These are phyloP conservation scores for Cromileptes altivelis DNA, from an alignment of 2,113 vertebrate species.

Conservation along the genomic window DNA sequence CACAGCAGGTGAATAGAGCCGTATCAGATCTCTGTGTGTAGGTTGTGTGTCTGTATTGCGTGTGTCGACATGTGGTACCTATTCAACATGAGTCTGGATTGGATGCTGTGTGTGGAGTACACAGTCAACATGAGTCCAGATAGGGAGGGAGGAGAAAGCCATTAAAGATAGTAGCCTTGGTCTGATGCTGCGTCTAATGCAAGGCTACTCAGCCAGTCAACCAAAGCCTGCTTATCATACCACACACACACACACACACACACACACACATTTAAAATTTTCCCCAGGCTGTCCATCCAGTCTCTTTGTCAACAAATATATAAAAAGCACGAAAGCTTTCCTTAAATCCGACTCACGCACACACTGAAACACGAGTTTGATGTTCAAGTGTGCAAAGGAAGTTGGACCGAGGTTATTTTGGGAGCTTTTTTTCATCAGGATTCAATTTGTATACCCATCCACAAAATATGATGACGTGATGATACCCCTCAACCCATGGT, in stretches of 20 bases:
- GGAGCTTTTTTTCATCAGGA: background rate
- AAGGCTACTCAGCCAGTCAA: constrained; percentile 68
- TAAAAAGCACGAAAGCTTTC: constrained; percentile 12
- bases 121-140: constrained; percentile 61
- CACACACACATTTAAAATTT: background rate
- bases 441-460: background rate
- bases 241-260: constrained; percentile 10
- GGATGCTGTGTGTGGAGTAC: constrained; percentile 37
- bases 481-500: background rate
- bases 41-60: constrained; percentile 4
- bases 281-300: constrained; percentile 25
- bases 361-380: background rate
- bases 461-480: background rate
- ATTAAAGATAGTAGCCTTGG: constrained; percentile 71
- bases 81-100: constrained; percentile 42
- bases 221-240: constrained; percentile 67
- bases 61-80: constrained; percentile 21
- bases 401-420: background rate
- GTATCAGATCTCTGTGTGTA: constrained; percentile 24
- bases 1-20: constrained; percentile 30
- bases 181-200: constrained; percentile 48
- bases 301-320: constrained; percentile 42
- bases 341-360: background rate
- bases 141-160: constrained; percentile 67
- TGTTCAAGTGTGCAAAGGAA: background rate